A percentile compares a stretch with the other conserved stretches of the same genome.
Evolutionary conservation across 1,140 invertebrate genomes (phyloP).

Genomic region (Cryptotermes secundus): DNA sequence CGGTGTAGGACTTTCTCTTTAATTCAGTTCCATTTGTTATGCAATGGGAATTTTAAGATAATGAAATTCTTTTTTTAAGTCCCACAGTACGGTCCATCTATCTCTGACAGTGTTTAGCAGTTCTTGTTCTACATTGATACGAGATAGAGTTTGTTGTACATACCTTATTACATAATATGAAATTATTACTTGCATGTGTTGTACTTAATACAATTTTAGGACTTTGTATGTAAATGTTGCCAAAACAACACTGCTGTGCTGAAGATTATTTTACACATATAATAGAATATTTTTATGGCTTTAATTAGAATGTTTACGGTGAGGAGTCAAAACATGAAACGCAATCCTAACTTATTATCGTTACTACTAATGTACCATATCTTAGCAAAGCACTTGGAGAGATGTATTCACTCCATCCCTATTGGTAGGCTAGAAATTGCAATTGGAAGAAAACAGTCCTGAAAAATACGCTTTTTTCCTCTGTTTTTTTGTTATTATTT

Average conservation of each 20-base stretch:
- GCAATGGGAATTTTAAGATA: constrained; percentile 9
- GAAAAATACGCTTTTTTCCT: not conserved
- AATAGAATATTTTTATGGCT: constrained; percentile 33
- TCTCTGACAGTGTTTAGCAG: not conserved
- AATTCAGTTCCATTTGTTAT: constrained; percentile 21
- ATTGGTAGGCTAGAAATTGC: not conserved
- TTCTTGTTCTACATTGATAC: constrained; percentile 18
- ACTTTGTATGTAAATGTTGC: constrained; percentile 34
- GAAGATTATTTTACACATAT: constrained; percentile 31
- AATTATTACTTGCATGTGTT: constrained; percentile 33
- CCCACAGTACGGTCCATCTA: not conserved
- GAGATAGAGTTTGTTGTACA: constrained; percentile 32
- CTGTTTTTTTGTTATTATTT: constrained; percentile 25
- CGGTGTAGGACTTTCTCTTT: constrained; percentile 14
- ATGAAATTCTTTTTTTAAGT: not conserved
- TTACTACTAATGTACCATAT: not conserved
- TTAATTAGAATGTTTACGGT: constrained; percentile 26
- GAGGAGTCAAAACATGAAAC: not conserved
- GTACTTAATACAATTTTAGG: constrained; percentile 34
- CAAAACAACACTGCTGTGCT: constrained; percentile 30
- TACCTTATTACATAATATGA: constrained; percentile 31
- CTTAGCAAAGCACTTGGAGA: not conserved
- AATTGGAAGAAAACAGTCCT: not conserved
- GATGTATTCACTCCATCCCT: not conserved
- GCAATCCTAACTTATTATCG: not conserved